Base-by-base conservation (phyloP, 2,113 vertebrate genomes). In the Coregonus clupeaformis region DNA sequence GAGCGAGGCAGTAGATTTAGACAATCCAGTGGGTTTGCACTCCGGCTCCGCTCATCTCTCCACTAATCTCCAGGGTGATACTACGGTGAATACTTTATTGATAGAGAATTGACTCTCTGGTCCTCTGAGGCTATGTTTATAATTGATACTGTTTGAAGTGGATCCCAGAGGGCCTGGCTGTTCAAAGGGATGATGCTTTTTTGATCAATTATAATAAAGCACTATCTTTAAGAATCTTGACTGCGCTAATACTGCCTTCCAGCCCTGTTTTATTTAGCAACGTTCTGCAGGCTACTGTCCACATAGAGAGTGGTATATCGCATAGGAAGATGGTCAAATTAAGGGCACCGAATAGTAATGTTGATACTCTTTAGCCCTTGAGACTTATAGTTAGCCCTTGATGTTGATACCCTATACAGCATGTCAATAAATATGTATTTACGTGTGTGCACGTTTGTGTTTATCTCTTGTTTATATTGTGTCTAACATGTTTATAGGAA, bases 121-220 rank as follows among this genome's bases (percentile, higher is more conserved):
- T 87, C 85, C 78, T 89, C 79, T 7, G 81, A 87, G 88, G 75
- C 77, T 83, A 89, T 89, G 89, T 91, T 86, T 87, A 89, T 90
- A 90, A 93, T 90, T 92, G 90, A 92, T 91, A 89, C 82, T 82
- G 85, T 91, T 92, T 90, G 91, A 93, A 91, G 87, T 85, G 68
- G 42, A 32, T 87, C 89, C 82, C 79, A 70, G 72, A 82, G 67
- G 81, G 75, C 60, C 9, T 36, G 60, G 67, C 32, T 25, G 57
- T 91, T 91, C 90, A 92, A 89, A 89, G 88, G 78, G 77, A 77
- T 86, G 71, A 80, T 86, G 80, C 64, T 75, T 77, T 92, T 90
- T 90, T 87, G 86, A 92, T 91, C 88, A 91, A 88, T 91, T 91
- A 91, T 88, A 89, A 88, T 92, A 85, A 90, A 89, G 82, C 77